Evolutionary conservation across 2,797 vertebrate species (phyloP).

Genomic region (Podarcis siculus): DNA sequence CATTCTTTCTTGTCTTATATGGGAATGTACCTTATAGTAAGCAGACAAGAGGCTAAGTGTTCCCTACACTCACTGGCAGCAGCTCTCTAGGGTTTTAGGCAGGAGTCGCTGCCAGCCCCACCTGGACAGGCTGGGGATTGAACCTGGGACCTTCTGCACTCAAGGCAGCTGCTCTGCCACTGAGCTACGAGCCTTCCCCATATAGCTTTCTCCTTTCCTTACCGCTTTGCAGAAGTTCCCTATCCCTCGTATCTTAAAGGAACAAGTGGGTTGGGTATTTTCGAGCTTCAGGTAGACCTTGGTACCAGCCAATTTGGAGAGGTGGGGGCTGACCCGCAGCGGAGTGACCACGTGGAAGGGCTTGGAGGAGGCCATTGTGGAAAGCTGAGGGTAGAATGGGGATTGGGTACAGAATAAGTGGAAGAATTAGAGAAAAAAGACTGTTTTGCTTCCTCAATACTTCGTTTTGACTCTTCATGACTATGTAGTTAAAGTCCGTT

Average conservation of each 20-base stretch:
- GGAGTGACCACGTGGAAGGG: constrained; percentile 83
- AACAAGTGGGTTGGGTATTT: constrained; percentile 86
- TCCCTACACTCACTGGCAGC: too few species aligned
- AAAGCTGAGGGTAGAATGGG: not conserved
- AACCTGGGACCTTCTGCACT: not conserved
- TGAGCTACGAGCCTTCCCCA: not conserved
- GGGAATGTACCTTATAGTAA: too few species aligned
- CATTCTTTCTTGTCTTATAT: too few species aligned
- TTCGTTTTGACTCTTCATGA: too few species aligned
- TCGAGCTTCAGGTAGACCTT: constrained; percentile 87
- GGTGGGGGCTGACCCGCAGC: constrained; percentile 80
- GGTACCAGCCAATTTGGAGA: constrained; percentile 82
- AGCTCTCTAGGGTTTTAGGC: too few species aligned
- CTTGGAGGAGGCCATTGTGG: constrained; percentile 56
- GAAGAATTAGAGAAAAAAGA: too few species aligned
- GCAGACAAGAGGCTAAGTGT: too few species aligned
- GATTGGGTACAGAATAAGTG: not conserved
- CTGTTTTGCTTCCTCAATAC: too few species aligned
- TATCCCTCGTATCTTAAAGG: constrained; percentile 90
- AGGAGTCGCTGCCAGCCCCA: too few species aligned
- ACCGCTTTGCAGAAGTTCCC: constrained; percentile 87
- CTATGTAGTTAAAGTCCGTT: too few species aligned
- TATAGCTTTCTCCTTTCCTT: constrained; percentile 22
- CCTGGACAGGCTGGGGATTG: too few species aligned
- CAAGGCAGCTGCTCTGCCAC: too few species aligned